phyloP scores from a whole-genome alignment of 1,140 invertebrate genomes.

The Lysiphlebus fabarum region DNA sequence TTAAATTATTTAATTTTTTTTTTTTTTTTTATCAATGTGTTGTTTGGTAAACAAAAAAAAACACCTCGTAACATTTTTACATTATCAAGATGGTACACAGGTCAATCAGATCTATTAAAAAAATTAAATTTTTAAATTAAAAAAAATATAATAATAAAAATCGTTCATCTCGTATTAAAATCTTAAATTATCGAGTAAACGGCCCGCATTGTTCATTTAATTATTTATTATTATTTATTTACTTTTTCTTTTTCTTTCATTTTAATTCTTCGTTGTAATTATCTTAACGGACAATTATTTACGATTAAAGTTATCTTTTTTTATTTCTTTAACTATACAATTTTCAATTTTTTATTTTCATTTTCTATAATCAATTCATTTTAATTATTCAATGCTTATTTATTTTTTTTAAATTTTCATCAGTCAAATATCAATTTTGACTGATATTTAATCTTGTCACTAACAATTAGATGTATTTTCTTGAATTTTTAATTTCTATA shows the following conservation, averaged over 20 bases:
- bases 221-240: too few relatives aligned
- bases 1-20: too few relatives aligned
- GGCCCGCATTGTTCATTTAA: too few relatives aligned
- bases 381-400: constrained; percentile 43
- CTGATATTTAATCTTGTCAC: constrained; percentile 18
- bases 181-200: constrained; percentile 40
- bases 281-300: constrained; percentile 46
- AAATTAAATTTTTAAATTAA: constrained; percentile 18
- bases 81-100: constrained; percentile 33
- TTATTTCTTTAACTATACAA: constrained; percentile 41
- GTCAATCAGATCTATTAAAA: constrained; percentile 40
- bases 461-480: constrained; percentile 44
- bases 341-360: constrained; percentile 41
- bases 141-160: constrained; percentile 28
- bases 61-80: constrained; percentile 33
- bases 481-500: constrained; percentile 41
- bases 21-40: too few relatives aligned
- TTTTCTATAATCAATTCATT: too few relatives aligned
- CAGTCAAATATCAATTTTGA: constrained; percentile 30
- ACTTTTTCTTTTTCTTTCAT: constrained; percentile 15
- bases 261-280: constrained; percentile 47
- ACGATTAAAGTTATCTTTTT: constrained; percentile 38
- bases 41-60: background rate
- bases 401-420: constrained; percentile 33
- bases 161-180: constrained; percentile 39